Evolutionary conservation across 2,797 vertebrate species (phyloP).

Genomic region (Gambelia wislizenii): DNA sequence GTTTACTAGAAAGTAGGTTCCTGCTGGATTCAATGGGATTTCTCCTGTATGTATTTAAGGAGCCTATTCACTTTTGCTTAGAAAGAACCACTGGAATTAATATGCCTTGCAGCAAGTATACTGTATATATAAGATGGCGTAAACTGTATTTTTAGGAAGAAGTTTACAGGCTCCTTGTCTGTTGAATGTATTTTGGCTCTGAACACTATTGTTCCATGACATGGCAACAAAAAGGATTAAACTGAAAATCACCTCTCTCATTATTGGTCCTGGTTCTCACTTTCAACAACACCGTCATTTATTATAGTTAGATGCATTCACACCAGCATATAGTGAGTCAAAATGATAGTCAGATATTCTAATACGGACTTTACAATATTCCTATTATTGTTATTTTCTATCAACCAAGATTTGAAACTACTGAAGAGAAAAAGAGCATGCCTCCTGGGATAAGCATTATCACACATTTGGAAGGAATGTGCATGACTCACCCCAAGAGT

Average conservation of each 20-base stretch:
- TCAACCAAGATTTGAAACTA: conserved; percentile 31
- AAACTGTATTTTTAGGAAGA: background rate
- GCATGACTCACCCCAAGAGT: conserved; percentile 59
- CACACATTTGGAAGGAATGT: conserved; percentile 61
- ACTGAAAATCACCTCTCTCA: background rate
- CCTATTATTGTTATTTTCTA: background rate
- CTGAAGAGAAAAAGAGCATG: conserved; percentile 21
- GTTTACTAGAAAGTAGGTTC: background rate
- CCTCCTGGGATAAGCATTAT: conserved; percentile 54
- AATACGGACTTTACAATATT: background rate
- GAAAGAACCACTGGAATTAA: background rate
- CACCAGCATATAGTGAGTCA: conserved; percentile 28
- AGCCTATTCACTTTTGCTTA: too few relatives aligned
- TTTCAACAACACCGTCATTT: background rate
- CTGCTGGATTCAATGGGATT: background rate
- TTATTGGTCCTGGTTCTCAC: background rate
- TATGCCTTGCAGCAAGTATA: background rate
- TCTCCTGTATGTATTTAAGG: too few relatives aligned
- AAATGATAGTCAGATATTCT: background rate
- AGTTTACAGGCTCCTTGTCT: background rate
- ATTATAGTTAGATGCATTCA: conserved; percentile 17
- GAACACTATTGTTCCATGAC: background rate
- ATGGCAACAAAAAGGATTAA: background rate
- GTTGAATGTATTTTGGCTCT: background rate
- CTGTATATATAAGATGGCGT: background rate